These are phyloP conservation scores for Perccottus glenii DNA, from an alignment of 2,113 vertebrate genomes.

Conservation along the genomic window DNA sequence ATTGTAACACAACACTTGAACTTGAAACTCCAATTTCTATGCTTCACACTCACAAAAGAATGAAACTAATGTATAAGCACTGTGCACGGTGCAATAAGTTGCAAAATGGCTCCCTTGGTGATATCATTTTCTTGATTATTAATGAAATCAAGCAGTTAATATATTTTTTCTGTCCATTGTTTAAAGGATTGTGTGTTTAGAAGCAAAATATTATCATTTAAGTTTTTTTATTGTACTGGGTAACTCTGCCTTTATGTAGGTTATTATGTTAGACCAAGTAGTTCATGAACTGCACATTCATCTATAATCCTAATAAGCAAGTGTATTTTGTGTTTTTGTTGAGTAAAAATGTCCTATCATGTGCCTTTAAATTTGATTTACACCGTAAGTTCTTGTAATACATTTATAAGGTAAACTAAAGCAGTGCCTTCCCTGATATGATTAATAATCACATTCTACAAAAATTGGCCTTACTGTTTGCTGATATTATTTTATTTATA, in stretches of 20 bases:
- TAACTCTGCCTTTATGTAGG: background rate
- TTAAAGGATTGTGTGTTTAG: conserved; percentile 72
- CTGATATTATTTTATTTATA: conserved; percentile 11
- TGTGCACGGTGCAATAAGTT: conserved; percentile 39
- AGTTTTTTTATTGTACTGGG: too few relatives aligned
- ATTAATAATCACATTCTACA: conserved; percentile 17
- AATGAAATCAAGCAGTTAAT: conserved; percentile 7
- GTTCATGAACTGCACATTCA: conserved; percentile 2
- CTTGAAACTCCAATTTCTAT: conserved; percentile 8
- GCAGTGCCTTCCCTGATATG: conserved; percentile 57
- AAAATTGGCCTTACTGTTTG: conserved; percentile 28
- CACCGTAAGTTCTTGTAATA: background rate
- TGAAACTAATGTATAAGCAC: conserved; percentile 40
- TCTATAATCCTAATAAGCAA: background rate
- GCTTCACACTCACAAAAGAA: conserved; percentile 37
- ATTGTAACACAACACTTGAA: conserved; percentile 62
- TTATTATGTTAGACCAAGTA: background rate
- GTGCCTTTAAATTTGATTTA: conserved; percentile 55
- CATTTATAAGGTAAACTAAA: conserved; percentile 18
- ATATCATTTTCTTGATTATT: conserved; percentile 11
- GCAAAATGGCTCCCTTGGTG: conserved; percentile 3
- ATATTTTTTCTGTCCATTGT: conserved; percentile 6
- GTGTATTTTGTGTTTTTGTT: conserved; percentile 2
- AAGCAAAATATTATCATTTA: conserved; percentile 34
- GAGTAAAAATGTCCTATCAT: conserved; percentile 8